Base-by-base conservation (phyloP, 2,888 invertebrate species). In the Cyclophora punctaria region DNA sequence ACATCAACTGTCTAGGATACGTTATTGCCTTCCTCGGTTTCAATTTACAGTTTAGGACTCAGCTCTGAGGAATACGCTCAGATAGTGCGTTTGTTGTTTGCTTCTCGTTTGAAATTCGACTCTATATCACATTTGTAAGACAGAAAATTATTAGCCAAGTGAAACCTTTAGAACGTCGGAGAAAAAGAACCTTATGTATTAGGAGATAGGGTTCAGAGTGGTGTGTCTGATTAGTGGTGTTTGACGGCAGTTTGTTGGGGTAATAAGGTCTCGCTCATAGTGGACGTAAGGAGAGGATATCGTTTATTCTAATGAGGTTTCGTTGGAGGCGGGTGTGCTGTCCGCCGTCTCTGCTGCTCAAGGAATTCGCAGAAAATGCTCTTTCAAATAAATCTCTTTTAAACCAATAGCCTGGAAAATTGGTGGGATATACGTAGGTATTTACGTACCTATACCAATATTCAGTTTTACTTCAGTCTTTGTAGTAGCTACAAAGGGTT, bases 241-340 rank as follows among this genome's bases (percentile, higher is more conserved):
- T 86, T 84, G 86, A 84, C 80, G 79, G 84, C 80, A 83, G 83
- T 87, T 87, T 86, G 85, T 86, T 78, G 84, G 74, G 79, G 83
- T 87, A 88, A 87, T 87, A 87, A 86, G 85, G 84, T 83, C 83
- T 83, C 80, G 75, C 72, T 69, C 75, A 74, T 78, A 86, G 83
- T 87, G 87, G 86, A 86, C 87, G 84, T 80, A 81, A 84, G 83
- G 78, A 85, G 81, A 83, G 86, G 84, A 87, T 85, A 87, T 88
- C 87, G 86, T 87, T 87, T 87, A 88, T 88, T 88, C 87, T 88
- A 86, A 88, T 87, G 87, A 88, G 84, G 82, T 81, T 82, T 78
- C 77, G 73, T 66, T 59, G 64, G 61, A 69, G 69, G 70, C 67
- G 69, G 65, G 69, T 76, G 66, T 69, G 64, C 67, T 67, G 71